A percentile compares a stretch with the other conserved stretches of the same genome.
These are phyloP conservation scores for Sparidentex hasta DNA, from an alignment of 2,797 vertebrate genomes.

Conservation along the genomic window DNA sequence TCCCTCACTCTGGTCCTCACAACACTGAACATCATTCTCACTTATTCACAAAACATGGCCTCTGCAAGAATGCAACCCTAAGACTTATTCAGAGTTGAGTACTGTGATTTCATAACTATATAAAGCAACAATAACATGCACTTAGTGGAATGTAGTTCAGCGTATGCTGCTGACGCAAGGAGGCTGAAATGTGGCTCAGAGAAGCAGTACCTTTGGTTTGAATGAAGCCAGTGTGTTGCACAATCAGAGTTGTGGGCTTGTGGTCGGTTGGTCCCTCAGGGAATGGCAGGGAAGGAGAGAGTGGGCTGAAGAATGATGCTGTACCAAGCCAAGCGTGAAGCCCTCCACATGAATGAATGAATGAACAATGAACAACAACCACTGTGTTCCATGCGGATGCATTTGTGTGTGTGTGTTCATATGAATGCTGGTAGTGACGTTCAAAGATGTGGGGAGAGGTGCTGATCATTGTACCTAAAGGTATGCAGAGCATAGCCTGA, in stretches of 20 bases:
- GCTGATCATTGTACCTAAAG: slow-evolving; percentile 44
- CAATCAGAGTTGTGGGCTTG: slow-evolving; percentile 79
- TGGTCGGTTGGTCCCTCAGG: slow-evolving; percentile 73
- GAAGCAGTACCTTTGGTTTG: slow-evolving; percentile 67
- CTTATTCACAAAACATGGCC: background rate
- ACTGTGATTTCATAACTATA: slow-evolving; percentile 53
- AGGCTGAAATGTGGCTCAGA: slow-evolving; percentile 63
- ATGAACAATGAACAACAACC: slow-evolving; percentile 86
- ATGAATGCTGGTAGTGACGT: slow-evolving; percentile 58
- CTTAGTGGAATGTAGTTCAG: slow-evolving; percentile 35
- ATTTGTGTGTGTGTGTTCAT: slow-evolving; percentile 24
- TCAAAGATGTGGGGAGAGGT: slow-evolving; percentile 47
- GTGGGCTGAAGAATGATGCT: slow-evolving; percentile 81
- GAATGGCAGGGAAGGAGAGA: slow-evolving; percentile 74
- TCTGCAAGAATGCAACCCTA: slow-evolving; percentile 21
- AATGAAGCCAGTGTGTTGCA: slow-evolving; percentile 83
- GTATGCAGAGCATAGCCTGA: slow-evolving; percentile 49
- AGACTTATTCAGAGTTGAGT: background rate
- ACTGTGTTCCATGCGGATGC: slow-evolving; percentile 66
- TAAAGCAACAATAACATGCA: slow-evolving; percentile 57
- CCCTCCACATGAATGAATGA: slow-evolving; percentile 84
- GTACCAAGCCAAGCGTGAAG: slow-evolving; percentile 80
- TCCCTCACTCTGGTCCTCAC: background rate
- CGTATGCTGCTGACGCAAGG: slow-evolving; percentile 61
- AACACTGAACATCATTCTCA: background rate